Base-by-base conservation (phyloP, 1,140 invertebrate species). In the Hypothenemus hampei region DNA sequence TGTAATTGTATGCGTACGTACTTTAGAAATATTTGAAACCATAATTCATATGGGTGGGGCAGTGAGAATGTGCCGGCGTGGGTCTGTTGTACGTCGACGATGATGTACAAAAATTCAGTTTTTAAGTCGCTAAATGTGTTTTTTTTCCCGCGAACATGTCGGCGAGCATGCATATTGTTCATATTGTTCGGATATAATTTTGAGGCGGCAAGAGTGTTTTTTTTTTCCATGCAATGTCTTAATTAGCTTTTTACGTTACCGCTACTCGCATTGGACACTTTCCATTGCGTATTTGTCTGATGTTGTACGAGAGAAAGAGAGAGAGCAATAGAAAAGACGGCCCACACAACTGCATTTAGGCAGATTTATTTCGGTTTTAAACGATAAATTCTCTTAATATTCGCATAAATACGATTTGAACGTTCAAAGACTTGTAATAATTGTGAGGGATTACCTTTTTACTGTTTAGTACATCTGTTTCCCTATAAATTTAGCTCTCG, bases 391-490 rank as follows among this genome's bases (percentile, higher is more conserved):
- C n/a, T 48, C 29, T 35, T 48, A 48, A 48, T 48, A 48, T 48
- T 48, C 45, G 29, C 45, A 48, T 48, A 48, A 48, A 48, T 48
- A 48, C 45, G 16, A 48, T 16, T 21, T 36, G 31, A 35, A 48
- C 31, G 45, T 19, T 18, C 45, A 36, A 48, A 36, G 29, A 20
- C 29, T 48, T 48, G 45, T 36, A 48, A 48, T 48, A 48, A 48
- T 48, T 48, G 45, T 48, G 45, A 48, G 45, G 45, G 26, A 48
- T 48, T 48, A 48, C 21, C 45, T 48, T 48, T 48, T 48, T 18
- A 21, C 29, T 18, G 45, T 18, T 29, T 31, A 5, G 13, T 21
- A 31, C 45, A 48, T 35, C 45, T 48, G 45, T 48, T 48, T 48
- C 13, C 8, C 31, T 13, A 48, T 48, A 26, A 33, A 43, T 43